Base-by-base conservation (phyloP, 2,888 invertebrate genomes). In the Rhorus exstirpatorius region DNA sequence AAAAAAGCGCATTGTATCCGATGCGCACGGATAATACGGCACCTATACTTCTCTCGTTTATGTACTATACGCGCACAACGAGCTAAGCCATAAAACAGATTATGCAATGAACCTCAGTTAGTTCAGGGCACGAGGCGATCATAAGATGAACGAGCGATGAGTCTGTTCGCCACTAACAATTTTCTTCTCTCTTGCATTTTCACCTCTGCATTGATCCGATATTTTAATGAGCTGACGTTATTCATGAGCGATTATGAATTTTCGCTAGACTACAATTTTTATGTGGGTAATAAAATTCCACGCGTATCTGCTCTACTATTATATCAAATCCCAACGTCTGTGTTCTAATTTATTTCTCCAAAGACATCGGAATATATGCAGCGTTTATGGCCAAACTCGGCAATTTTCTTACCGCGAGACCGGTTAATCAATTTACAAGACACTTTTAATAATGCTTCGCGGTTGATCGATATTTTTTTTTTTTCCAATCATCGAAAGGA, bases 121-220 rank as follows among this genome's bases (percentile, higher is more conserved):
- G 71, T 65, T 67, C 76, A 76, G 67, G 76, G 81, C 81, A 81
- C 81, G 81, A 76, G 81, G 65, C 81, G 81, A 51, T 24, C 71
- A 70, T 76, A 49, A 71, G 60, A 71, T 63, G 78, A 71, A 49
- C 81, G 63, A 76, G 60, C n/a, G 51, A 58, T 53, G 49, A 60
- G 65, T 51, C 41, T 67, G 24, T 41, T 35, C 38, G 51, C 49
- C 31, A 3, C 17, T 31, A 17, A 10, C 26, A 67, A 76, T 81
- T 67, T 58, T 63, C 68, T 55, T 49, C 41, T 71, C 76, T 19
- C 17, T 38, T 55, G 60, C 60, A 67, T 67, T 81, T 81, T 76
- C 76, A 76, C 58, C 65, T 70, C 53, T 63, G 70, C 80, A 68
- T 53, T 70, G 63, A 75, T 76, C 70, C 63, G 61, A 70, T 63